These are phyloP conservation scores for Tragelaphus strepsiceros DNA, from an alignment of 2,113 vertebrate genomes.

Conservation along the genomic window DNA sequence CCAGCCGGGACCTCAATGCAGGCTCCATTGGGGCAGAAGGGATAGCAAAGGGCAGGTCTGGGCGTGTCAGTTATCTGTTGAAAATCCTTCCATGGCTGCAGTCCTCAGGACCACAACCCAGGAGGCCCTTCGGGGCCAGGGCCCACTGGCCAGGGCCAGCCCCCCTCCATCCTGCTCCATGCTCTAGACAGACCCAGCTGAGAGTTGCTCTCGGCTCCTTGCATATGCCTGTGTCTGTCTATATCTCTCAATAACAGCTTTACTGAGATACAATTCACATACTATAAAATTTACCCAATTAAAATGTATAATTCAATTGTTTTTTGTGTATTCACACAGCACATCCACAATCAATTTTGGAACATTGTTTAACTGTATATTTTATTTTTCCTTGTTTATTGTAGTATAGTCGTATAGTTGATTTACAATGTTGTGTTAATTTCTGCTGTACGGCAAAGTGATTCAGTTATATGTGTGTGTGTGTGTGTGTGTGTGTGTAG, in stretches of 20 bases:
- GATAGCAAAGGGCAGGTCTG: neutral
- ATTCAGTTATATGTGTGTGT: neutral
- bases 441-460: neutral
- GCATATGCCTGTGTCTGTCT: accelerated
- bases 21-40: neutral
- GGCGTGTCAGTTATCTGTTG: neutral
- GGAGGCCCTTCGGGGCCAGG: neutral
- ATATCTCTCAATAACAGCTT: too few species aligned
- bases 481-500: neutral
- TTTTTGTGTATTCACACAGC: neutral
- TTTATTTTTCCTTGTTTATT: neutral
- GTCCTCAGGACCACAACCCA: neutral
- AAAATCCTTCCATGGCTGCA: too few species aligned
- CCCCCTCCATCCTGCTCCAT: accelerated
- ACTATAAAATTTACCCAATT: neutral
- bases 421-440: neutral
- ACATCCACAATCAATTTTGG: neutral
- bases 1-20: accelerated
- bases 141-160: neutral
- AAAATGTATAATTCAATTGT: neutral
- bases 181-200: too few species aligned
- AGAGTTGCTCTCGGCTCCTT: too few species aligned
- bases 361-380: neutral
- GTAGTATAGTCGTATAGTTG: neutral
- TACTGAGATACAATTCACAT: neutral